phyloP scores from a whole-genome alignment of 2,113 vertebrate genomes.

The Papio anubis region DNA sequence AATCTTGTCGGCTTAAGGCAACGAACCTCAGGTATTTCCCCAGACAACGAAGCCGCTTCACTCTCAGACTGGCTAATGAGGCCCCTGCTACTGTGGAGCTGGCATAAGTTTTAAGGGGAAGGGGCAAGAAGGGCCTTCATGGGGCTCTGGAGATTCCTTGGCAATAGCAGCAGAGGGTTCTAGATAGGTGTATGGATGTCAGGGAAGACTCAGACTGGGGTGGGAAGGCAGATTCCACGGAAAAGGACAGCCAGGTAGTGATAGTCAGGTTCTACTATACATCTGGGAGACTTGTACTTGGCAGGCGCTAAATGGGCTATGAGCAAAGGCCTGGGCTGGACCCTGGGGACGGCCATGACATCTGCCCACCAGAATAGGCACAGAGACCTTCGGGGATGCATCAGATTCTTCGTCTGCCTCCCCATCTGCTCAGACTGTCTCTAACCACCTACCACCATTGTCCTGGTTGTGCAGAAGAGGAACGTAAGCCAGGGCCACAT shows the following conservation, averaged over 20 bases:
- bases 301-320: background rate
- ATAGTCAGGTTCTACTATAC: too few species aligned
- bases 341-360: background rate
- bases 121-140: background rate
- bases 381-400: rapidly evolving
- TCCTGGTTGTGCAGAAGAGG: background rate
- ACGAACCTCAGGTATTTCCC: too few species aligned
- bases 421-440: background rate
- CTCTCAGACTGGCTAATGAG: rapidly evolving
- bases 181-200: too few species aligned
- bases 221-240: background rate
- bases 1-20: too few species aligned
- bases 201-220: too few species aligned
- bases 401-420: background rate
- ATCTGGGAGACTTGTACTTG: rapidly evolving
- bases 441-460: background rate
- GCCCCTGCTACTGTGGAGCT: background rate
- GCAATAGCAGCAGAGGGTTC: background rate
- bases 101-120: background rate
- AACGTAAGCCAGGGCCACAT: rapidly evolving
- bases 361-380: background rate
- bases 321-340: background rate
- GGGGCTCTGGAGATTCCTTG: background rate
- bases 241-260: background rate
- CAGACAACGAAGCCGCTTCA: too few species aligned